Conservation (phyloP, 2,113 vertebrate species). For the Gobio gobio region DNA sequence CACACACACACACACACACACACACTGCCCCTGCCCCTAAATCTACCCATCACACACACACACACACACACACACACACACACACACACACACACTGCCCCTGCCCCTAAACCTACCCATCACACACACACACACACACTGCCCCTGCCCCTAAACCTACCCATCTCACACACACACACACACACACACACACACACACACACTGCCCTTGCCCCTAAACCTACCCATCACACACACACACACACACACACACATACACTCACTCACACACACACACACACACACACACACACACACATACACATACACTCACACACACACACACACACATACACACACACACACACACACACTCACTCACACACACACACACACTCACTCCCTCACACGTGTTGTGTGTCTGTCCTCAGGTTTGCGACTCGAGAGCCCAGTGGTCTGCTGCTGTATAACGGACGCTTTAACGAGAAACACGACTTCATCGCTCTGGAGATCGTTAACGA, state of each 20-base stretch:
- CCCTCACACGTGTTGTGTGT: background rate
- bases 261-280: no score
- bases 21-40: no score
- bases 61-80: slow-evolving; percentile 15
- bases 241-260: no score
- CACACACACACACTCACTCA: background rate
- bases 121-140: no score
- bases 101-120: no score
- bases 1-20: background rate
- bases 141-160: no score
- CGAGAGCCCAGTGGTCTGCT: slow-evolving; percentile 85
- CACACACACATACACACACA: slow-evolving; percentile 15
- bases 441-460: slow-evolving; percentile 95
- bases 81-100: background rate
- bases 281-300: no score
- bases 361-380: no score
- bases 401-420: slow-evolving; percentile 85
- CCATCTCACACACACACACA: no score
- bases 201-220: no score
- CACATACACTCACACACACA: background rate
- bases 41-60: background rate
- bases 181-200: no score
- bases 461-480: slow-evolving; percentile 94
- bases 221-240: no score
- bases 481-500: slow-evolving; percentile 90